Conservation (phyloP, 2,797 vertebrate genomes). For the Chelon auratus region DNA sequence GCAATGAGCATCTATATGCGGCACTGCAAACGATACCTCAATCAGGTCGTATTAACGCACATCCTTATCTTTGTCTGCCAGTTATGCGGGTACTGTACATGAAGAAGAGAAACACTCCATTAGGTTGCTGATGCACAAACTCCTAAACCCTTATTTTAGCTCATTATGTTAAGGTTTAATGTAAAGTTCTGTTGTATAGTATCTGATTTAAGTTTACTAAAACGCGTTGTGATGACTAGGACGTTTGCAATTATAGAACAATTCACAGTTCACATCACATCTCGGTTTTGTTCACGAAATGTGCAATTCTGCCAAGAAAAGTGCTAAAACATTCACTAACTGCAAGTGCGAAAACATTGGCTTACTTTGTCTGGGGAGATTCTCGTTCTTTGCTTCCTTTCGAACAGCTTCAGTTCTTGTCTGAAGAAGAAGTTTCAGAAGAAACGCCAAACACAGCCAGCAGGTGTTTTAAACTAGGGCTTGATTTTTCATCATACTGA, state of each 20-base stretch:
- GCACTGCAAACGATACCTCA: constrained; percentile 55
- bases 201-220: not conserved
- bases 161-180: constrained; percentile 22
- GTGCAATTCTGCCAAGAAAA: not conserved
- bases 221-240: not conserved
- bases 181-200: constrained; percentile 1
- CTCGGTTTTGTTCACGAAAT: not conserved
- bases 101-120: not conserved
- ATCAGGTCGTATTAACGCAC: constrained; percentile 1
- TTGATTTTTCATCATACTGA: not conserved
- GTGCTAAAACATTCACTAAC: not conserved
- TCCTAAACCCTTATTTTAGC: not conserved
- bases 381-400: not conserved
- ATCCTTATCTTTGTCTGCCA: not conserved
- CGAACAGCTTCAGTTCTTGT: not conserved
- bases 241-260: not conserved
- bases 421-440: not conserved
- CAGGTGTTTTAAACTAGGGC: not conserved
- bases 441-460: constrained; percentile 1
- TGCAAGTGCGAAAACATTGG: too few relatives aligned
- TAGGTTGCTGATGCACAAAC: not conserved
- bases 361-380: not conserved
- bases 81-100: not conserved
- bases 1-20: constrained; percentile 5
- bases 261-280: not conserved